Evolutionary conservation across 2,113 vertebrate genomes (phyloP).

Genomic region (Synchiropus splendidus): DNA sequence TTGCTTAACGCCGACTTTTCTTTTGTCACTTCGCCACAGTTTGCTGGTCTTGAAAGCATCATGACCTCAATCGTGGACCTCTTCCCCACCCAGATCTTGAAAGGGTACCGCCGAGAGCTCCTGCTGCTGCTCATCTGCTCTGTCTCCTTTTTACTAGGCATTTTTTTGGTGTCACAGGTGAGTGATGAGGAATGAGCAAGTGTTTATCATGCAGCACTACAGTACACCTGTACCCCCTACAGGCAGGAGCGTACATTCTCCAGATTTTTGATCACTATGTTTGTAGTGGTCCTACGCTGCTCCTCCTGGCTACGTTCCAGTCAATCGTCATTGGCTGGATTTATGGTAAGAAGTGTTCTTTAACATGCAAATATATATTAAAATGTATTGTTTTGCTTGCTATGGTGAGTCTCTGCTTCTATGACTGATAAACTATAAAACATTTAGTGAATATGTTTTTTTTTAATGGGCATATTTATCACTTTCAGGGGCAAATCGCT

Average conservation of each 20-base stretch:
- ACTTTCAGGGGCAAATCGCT: conserved; percentile 53
- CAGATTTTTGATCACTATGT: conserved; percentile 67
- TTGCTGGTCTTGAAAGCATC: conserved; percentile 82
- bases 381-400: too few relatives aligned
- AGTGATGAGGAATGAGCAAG: conserved; percentile 15
- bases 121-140: conserved; percentile 67
- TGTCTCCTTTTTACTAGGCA: conserved; percentile 66
- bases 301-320: conserved; percentile 57
- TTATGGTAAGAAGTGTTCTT: conserved; percentile 47
- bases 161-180: conserved; percentile 78
- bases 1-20: conserved; percentile 2
- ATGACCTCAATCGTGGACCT: conserved; percentile 77
- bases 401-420: too few relatives aligned
- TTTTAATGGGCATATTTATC: not conserved
- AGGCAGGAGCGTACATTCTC: conserved; percentile 60
- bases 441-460: too few relatives aligned
- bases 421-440: too few relatives aligned
- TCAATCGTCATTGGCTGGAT: conserved; percentile 60
- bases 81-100: conserved; percentile 68
- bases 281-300: conserved; percentile 57
- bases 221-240: not conserved
- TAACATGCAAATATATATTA: not conserved
- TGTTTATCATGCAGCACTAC: not conserved
- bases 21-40: conserved; percentile 57
- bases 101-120: conserved; percentile 69